phyloP scores from a whole-genome alignment of 2,797 vertebrate species.

The Masticophis lateralis region DNA sequence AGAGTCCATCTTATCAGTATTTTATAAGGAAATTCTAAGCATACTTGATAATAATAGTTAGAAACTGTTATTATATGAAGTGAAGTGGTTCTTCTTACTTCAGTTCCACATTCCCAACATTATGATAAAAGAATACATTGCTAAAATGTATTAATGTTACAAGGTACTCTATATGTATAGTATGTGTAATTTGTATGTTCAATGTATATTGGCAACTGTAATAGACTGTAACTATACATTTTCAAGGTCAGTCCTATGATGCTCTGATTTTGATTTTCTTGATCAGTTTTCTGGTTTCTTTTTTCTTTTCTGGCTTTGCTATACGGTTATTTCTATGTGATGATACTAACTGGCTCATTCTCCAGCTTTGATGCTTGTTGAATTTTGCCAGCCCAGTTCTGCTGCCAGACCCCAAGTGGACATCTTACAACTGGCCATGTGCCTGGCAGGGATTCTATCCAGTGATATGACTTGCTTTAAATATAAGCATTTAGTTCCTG shows the following conservation, averaged over 20 bases:
- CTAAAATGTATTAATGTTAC: background rate
- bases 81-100: background rate
- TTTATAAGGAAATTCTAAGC: background rate
- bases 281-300: background rate
- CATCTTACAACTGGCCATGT: background rate
- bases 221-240: background rate
- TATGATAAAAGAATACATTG: background rate
- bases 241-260: background rate
- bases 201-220: too few species aligned
- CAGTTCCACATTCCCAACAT: background rate
- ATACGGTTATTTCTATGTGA: background rate
- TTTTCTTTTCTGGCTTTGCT: background rate
- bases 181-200: too few species aligned
- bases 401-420: background rate
- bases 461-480: conserved; percentile 1
- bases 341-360: background rate
- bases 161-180: background rate
- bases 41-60: background rate
- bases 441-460: background rate
- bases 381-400: background rate
- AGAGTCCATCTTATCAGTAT: background rate
- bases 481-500: background rate
- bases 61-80: background rate
- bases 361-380: background rate
- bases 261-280: background rate